Evolutionary conservation across 2,113 vertebrate species (phyloP).

Genomic region (Ahaetulla prasina): DNA sequence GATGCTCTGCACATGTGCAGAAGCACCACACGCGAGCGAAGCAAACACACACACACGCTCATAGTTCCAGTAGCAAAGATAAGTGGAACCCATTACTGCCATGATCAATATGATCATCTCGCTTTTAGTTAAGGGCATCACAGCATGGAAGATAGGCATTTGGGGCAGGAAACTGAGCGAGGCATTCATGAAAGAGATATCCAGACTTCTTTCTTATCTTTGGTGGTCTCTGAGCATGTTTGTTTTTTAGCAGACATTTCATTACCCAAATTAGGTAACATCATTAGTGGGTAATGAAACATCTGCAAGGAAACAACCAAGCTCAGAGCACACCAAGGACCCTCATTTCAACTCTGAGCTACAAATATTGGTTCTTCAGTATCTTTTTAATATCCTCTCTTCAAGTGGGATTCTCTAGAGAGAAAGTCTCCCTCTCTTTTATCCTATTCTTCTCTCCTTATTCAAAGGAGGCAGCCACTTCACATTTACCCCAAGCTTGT

Average conservation of each 20-base stretch:
- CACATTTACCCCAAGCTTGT: neutral
- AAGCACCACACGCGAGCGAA: too few species aligned
- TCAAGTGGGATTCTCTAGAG: neutral
- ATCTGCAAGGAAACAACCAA: neutral
- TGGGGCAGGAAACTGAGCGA: neutral
- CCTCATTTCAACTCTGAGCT: neutral
- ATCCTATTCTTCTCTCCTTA: neutral
- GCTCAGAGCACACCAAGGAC: neutral
- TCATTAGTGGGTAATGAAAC: neutral
- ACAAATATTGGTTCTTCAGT: neutral
- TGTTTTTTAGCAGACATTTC: neutral
- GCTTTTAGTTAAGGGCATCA: neutral
- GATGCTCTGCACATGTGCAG: too few species aligned
- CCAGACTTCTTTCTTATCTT: neutral
- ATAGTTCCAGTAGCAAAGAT: too few species aligned
- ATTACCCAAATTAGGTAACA: too few species aligned
- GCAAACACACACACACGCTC: too few species aligned
- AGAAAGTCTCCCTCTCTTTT: neutral
- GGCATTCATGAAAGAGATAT: neutral
- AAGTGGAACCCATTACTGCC: too few species aligned
- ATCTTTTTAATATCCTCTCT: neutral
- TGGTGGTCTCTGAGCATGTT: neutral
- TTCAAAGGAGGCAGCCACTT: neutral
- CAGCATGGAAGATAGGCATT: neutral
- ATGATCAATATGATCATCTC: neutral